Evolutionary conservation across 1,140 invertebrate genomes (phyloP).

Genomic region (Leptinotarsa lineolata): DNA sequence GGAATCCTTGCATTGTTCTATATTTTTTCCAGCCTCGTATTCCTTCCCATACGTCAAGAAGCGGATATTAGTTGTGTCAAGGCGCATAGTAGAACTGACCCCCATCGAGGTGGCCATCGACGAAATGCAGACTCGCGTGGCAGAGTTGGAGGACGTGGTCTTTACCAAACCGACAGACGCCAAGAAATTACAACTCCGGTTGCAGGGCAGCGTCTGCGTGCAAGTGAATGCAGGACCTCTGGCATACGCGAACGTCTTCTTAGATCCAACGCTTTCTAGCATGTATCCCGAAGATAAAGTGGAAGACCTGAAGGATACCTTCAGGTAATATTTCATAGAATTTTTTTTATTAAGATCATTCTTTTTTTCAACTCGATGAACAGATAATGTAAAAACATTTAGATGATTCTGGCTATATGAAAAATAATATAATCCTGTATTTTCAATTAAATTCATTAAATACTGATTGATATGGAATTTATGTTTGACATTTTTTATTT

Average conservation of each 20-base stretch:
- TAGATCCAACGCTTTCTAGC: conserved; percentile 70
- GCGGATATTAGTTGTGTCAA: conserved; percentile 75
- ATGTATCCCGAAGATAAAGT: conserved; percentile 82
- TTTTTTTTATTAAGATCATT: too few species aligned
- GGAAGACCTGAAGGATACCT: conserved; percentile 82
- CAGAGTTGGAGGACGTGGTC: conserved; percentile 84
- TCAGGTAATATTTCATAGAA: conserved; percentile 65
- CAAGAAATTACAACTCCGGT: conserved; percentile 85
- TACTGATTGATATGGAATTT: too few species aligned
- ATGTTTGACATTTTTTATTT: too few species aligned
- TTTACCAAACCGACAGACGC: conserved; percentile 78
- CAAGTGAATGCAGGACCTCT: conserved; percentile 95
- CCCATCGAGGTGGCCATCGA: conserved; percentile 94
- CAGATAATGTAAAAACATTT: too few species aligned
- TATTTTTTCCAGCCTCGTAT: conserved; percentile 68
- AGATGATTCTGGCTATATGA: too few species aligned
- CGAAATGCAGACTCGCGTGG: conserved; percentile 85
- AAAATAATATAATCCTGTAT: too few species aligned
- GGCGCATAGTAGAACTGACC: conserved; percentile 76
- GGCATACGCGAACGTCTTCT: conserved; percentile 88
- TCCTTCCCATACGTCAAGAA: conserved; percentile 93
- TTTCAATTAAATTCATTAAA: too few species aligned
- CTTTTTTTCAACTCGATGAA: too few species aligned
- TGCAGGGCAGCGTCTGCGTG: conserved; percentile 89
- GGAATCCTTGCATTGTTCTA: too few species aligned